Conservation (phyloP, 2,113 vertebrate species). For the Cnemophilus loriae region DNA sequence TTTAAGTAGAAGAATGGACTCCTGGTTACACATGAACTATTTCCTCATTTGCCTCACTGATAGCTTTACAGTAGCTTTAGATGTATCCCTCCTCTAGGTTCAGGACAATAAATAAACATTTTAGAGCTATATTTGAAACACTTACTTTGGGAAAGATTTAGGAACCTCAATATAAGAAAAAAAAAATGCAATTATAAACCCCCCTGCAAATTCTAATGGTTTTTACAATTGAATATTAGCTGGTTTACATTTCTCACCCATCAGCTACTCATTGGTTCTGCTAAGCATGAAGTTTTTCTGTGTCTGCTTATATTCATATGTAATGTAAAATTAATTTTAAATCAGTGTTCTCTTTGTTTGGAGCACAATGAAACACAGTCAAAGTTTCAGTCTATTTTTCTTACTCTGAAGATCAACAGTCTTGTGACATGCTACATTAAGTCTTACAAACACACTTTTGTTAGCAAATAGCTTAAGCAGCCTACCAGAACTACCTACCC, state of each 20-base stretch:
- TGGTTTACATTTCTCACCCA: background rate
- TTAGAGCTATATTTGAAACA: background rate
- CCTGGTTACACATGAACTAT: background rate
- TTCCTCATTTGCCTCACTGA: background rate
- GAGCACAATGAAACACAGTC: background rate
- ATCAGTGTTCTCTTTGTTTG: background rate
- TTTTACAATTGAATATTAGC: background rate
- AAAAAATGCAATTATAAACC: background rate
- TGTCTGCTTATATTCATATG: background rate
- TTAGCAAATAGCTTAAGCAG: constrained; percentile 21
- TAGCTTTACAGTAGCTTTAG: background rate
- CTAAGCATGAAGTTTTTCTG: background rate
- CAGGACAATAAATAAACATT: background rate
- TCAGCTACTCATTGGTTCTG: background rate
- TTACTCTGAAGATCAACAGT: constrained; percentile 18
- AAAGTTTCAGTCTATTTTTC: background rate
- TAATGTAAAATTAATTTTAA: background rate
- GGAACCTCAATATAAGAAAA: background rate
- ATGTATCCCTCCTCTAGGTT: background rate
- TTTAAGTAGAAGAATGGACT: background rate
- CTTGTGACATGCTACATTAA: constrained; percentile 18
- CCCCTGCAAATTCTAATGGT: background rate
- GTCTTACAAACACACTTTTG: constrained; percentile 21
- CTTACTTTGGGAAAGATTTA: background rate
- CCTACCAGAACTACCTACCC: constrained; percentile 8